Conservation (phyloP, 1,140 invertebrate genomes). For the Varroa destructor region DNA sequence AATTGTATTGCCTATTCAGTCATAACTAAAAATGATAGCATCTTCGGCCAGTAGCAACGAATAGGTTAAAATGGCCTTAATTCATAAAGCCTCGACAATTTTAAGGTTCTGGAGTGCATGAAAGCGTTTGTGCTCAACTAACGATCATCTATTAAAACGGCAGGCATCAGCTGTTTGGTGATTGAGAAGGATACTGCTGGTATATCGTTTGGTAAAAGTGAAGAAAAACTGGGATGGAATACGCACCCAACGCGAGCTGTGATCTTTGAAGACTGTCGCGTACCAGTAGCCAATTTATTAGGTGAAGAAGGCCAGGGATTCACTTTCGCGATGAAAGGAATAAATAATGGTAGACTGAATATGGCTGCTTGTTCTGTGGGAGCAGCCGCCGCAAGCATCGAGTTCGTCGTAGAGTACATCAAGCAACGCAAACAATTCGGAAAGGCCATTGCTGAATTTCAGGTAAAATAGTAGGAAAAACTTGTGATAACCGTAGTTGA, state of each 20-base stretch:
- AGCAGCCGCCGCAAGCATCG: constrained; percentile 48
- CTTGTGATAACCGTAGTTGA: too few relatives aligned
- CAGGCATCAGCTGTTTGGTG: constrained; percentile 48
- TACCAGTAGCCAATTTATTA: constrained; percentile 47
- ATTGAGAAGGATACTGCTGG: constrained; percentile 49
- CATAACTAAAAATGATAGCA: too few relatives aligned
- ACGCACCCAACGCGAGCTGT: constrained; percentile 50
- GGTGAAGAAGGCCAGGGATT: constrained; percentile 50
- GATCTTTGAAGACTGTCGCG: constrained; percentile 50
- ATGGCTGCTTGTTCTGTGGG: constrained; percentile 51
- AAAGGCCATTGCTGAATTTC: constrained; percentile 48
- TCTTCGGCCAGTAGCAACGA: too few relatives aligned
- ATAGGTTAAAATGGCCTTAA: too few relatives aligned
- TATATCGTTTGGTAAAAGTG: constrained; percentile 50
- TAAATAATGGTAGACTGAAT: constrained; percentile 51
- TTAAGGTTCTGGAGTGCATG: too few relatives aligned
- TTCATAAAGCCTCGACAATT: too few relatives aligned
- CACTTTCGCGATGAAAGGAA: constrained; percentile 51
- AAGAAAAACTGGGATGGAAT: constrained; percentile 51
- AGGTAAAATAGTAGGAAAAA: constrained; percentile 37
- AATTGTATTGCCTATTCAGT: too few relatives aligned
- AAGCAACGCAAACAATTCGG: constrained; percentile 51
- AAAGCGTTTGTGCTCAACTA: too few relatives aligned
- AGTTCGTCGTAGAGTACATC: constrained; percentile 46
- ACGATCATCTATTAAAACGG: too few relatives aligned